A percentile compares a stretch with the other conserved stretches of the same genome.
Conservation (phyloP, 2,888 invertebrate genomes). For the Smittia sp. region DNA sequence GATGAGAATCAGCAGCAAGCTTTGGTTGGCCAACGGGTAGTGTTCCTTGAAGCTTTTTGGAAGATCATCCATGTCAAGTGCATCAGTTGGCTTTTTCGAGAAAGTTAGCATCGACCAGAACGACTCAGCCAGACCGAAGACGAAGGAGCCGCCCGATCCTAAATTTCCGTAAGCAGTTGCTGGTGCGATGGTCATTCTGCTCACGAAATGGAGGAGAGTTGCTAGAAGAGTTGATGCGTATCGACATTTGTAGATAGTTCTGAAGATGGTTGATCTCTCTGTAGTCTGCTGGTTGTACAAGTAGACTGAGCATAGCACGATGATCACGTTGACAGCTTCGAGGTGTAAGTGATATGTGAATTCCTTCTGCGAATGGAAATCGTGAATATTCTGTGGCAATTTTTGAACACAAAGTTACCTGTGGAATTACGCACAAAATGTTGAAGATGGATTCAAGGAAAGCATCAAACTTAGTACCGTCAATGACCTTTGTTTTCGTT, state of each 20-base stretch:
- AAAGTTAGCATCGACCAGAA: conserved; percentile 80
- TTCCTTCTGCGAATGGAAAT: too few relatives aligned
- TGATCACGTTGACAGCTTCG: conserved; percentile 82
- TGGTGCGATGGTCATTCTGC: conserved; percentile 64
- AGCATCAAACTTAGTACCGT: conserved; percentile 52
- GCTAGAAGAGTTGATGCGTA: conserved; percentile 64
- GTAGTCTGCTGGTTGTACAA: conserved; percentile 70
- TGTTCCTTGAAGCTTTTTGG: conserved; percentile 57
- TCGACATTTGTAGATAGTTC: conserved; percentile 52
- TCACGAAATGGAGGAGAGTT: conserved; percentile 73
- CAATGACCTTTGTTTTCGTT: conserved; percentile 48
- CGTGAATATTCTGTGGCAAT: too few relatives aligned
- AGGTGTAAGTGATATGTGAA: conserved; percentile 81
- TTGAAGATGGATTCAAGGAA: conserved; percentile 53
- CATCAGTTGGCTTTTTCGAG: conserved; percentile 53
- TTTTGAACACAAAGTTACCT: too few relatives aligned
- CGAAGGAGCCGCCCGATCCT: conserved; percentile 69
- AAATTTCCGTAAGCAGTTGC: conserved; percentile 54
- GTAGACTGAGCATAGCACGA: conserved; percentile 86
- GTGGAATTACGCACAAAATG: conserved; percentile 53
- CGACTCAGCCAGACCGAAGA: conserved; percentile 68
- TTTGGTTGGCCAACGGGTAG: conserved; percentile 84
- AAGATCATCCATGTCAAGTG: conserved; percentile 54
- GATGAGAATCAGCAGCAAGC: conserved; percentile 80
- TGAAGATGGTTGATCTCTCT: conserved; percentile 64